phyloP scores from a whole-genome alignment of 2,797 vertebrate genomes.

The Ctenopoma kingsleyae region DNA sequence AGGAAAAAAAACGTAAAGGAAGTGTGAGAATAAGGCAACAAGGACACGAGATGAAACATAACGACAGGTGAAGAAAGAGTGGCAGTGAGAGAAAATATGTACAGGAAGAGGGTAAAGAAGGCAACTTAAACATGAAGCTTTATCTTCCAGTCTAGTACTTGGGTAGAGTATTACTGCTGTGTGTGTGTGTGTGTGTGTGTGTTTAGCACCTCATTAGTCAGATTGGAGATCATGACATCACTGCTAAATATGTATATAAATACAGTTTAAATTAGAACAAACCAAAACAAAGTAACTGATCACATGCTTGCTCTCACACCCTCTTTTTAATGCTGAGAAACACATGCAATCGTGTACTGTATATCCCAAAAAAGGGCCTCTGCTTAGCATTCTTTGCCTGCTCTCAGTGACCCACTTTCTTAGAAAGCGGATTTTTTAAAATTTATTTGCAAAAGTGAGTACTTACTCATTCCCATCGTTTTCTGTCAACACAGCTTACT shows the following conservation, averaged over 20 bases:
- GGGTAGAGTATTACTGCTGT: conserved; percentile 11
- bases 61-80: not conserved
- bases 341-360: conserved; percentile 18
- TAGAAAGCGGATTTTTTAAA: conserved; percentile 56
- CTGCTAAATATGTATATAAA: conserved; percentile 22
- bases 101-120: not conserved
- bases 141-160: not conserved
- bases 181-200: conserved; percentile 20
- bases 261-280: not conserved
- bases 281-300: not conserved
- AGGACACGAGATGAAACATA: not conserved
- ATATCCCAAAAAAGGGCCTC: conserved; percentile 33
- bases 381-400: conserved; percentile 55
- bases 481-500: conserved; percentile 29
- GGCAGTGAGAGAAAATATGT: not conserved
- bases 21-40: too few species aligned
- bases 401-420: conserved; percentile 74
- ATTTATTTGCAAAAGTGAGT: conserved; percentile 61
- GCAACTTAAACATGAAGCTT: conserved; percentile 1
- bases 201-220: conserved; percentile 62
- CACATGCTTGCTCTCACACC: not conserved
- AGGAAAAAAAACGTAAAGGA: not conserved
- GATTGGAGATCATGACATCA: conserved; percentile 66
- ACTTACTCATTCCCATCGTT: conserved; percentile 37
- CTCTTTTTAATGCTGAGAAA: not conserved